These are phyloP conservation scores for Sinella curviseta DNA, from an alignment of 1,140 invertebrate species.

Conservation along the genomic window DNA sequence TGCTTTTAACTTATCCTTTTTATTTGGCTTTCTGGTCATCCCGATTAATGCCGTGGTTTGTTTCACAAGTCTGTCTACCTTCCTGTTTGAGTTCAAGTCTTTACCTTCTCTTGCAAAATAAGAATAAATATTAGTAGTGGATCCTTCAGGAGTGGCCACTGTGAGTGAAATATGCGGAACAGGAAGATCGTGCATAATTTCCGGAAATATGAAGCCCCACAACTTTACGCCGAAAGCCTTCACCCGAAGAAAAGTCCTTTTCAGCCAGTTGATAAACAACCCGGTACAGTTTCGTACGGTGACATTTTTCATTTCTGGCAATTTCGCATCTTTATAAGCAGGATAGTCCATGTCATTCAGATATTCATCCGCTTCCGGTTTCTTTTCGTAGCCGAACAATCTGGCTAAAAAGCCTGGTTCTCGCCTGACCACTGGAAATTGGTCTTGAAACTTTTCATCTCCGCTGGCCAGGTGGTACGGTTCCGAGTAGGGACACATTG, in stretches of 20 bases:
- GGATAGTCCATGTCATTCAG: constrained; percentile 29
- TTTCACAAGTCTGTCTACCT: not conserved
- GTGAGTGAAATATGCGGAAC: constrained; percentile 42
- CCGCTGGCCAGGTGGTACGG: not conserved
- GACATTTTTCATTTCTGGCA: not conserved
- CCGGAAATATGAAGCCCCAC: not conserved
- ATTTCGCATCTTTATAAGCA: not conserved
- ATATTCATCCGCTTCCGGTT: not conserved
- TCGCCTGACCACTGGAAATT: constrained; percentile 20
- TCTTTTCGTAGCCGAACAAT: constrained; percentile 36
- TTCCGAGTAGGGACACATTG: not conserved
- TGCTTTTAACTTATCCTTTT: not conserved
- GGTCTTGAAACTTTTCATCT: constrained; percentile 37
- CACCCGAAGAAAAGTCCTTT: constrained; percentile 8
- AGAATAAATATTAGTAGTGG: constrained; percentile 36
- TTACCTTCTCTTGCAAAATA: constrained; percentile 11
- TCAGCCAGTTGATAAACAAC: not conserved
- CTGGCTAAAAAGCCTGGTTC: constrained; percentile 29
- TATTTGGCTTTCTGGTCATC: not conserved
- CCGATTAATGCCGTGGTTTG: not conserved
- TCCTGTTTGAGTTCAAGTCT: not conserved
- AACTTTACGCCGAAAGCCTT: not conserved
- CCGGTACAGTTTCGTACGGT: not conserved
- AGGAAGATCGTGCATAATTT: not conserved
- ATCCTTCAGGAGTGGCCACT: constrained; percentile 36